Percentiles rank a stretch among this genome's conserved stretches.
These are phyloP conservation scores for Drosophila pandora DNA, from an alignment of 1,140 invertebrate genomes.

Conservation along the genomic window DNA sequence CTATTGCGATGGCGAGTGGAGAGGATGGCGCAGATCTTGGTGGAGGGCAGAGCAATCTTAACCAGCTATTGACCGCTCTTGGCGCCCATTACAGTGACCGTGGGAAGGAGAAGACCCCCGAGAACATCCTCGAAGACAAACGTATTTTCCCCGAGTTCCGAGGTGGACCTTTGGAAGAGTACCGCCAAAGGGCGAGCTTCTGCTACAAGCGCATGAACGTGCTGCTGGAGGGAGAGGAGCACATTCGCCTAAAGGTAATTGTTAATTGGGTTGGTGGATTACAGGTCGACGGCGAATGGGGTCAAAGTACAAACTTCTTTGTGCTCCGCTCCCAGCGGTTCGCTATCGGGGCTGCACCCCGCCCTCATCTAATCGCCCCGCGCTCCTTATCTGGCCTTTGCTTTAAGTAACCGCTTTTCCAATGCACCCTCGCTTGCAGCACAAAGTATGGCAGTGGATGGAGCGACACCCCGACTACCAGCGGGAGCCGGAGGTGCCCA, in stretches of 20 bases:
- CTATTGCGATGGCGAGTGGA: conserved; percentile 24
- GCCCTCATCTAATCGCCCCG: conserved; percentile 14
- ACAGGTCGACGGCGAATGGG: not conserved
- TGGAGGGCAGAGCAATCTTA: conserved; percentile 10
- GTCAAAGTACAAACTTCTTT: conserved; percentile 50
- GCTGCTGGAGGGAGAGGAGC: conserved; percentile 87
- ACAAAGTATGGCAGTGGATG: conserved; percentile 90
- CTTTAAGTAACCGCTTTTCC: conserved; percentile 28
- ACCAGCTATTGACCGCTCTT: conserved; percentile 20
- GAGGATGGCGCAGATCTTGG: conserved; percentile 5
- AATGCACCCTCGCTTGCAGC: conserved; percentile 84
- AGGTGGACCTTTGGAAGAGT: conserved; percentile 89
- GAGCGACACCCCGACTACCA: conserved; percentile 91
- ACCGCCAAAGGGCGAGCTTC: conserved; percentile 91
- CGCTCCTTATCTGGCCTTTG: conserved; percentile 5
- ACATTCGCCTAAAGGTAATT: conserved; percentile 86
- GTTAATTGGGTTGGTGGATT: not conserved
- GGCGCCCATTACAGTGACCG: conserved; percentile 45
- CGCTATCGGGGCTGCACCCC: conserved; percentile 23
- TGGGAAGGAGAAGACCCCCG: conserved; percentile 15
- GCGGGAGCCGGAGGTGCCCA: conserved; percentile 84
- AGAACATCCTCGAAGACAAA: conserved; percentile 70
- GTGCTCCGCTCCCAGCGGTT: not conserved
- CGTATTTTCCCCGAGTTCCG: conserved; percentile 86
- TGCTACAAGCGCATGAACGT: conserved; percentile 93